phyloP scores from a whole-genome alignment of 2,113 vertebrate species.

The Onychostoma macrolepis region DNA sequence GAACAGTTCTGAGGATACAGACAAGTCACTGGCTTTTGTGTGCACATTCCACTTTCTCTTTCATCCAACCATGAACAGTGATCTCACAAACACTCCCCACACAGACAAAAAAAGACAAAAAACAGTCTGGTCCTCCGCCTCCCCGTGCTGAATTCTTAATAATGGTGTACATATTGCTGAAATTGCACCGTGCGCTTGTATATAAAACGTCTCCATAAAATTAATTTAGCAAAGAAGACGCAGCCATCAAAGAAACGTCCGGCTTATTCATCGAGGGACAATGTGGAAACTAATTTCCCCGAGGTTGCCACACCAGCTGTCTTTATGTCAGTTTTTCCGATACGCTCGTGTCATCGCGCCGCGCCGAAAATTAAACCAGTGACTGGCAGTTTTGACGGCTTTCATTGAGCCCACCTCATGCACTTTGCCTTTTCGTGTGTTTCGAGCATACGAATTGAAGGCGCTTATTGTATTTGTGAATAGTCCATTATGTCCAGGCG shows the following conservation, averaged over 20 bases:
- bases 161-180: conserved; percentile 22
- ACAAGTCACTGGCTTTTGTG: conserved; percentile 62
- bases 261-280: conserved; percentile 1
- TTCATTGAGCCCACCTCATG: conserved; percentile 8
- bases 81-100: conserved; percentile 41
- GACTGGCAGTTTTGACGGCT: conserved; percentile 29
- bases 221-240: conserved; percentile 31
- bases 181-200: neutral
- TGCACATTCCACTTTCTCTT: conserved; percentile 58
- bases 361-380: conserved; percentile 18
- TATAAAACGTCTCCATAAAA: conserved; percentile 6
- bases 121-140: neutral
- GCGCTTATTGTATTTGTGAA: conserved; percentile 37
- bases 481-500: conserved; percentile 4
- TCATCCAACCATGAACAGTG: conserved; percentile 56
- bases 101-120: neutral
- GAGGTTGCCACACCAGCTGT: conserved; percentile 12
- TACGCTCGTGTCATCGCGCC: neutral
- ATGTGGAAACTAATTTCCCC: conserved; percentile 28
- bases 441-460: conserved; percentile 8
- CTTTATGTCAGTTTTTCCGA: conserved; percentile 36
- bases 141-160: neutral
- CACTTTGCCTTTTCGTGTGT: conserved; percentile 15
- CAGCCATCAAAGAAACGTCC: conserved; percentile 13
- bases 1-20: conserved; percentile 58